Conservation (phyloP, 1,140 invertebrate species). For the Dinothrombium tinctorium region DNA sequence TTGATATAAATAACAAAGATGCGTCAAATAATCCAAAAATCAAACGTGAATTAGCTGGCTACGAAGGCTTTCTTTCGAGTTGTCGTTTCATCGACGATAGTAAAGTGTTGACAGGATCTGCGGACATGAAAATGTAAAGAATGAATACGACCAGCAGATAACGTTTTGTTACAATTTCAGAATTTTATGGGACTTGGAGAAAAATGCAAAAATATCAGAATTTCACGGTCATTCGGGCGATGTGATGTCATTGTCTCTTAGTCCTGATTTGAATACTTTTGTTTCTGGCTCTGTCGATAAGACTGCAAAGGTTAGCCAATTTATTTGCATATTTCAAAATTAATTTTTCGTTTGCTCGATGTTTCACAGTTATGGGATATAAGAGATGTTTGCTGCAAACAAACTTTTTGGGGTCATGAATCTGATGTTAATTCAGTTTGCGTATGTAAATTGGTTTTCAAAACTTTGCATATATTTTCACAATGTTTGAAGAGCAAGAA, state of each 20-base stretch:
- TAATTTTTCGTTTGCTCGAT: not conserved
- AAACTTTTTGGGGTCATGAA: conserved; percentile 94
- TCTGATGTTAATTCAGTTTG: conserved; percentile 95
- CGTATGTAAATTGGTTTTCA: conserved; percentile 44
- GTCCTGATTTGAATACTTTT: conserved; percentile 85
- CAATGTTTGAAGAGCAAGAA: too few species aligned
- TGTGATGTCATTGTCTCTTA: conserved; percentile 86
- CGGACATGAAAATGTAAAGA: conserved; percentile 84
- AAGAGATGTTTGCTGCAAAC: conserved; percentile 81
- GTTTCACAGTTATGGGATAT: conserved; percentile 66
- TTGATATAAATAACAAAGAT: conserved; percentile 85
- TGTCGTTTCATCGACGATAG: conserved; percentile 96
- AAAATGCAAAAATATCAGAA: conserved; percentile 83
- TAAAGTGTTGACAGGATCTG: conserved; percentile 92
- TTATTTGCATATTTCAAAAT: not conserved
- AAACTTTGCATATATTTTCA: conserved; percentile 3
- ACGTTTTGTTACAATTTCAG: conserved; percentile 30
- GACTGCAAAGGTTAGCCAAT: conserved; percentile 51
- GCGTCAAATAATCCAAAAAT: conserved; percentile 59
- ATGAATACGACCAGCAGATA: not conserved
- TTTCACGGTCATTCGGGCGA: conserved; percentile 94
- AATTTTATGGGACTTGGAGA: conserved; percentile 96
- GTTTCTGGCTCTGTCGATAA: conserved; percentile 94
- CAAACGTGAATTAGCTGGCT: conserved; percentile 78
- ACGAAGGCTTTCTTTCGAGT: conserved; percentile 91